phyloP scores from a whole-genome alignment of 1,140 invertebrate genomes.

The Drosophila teissieri region DNA sequence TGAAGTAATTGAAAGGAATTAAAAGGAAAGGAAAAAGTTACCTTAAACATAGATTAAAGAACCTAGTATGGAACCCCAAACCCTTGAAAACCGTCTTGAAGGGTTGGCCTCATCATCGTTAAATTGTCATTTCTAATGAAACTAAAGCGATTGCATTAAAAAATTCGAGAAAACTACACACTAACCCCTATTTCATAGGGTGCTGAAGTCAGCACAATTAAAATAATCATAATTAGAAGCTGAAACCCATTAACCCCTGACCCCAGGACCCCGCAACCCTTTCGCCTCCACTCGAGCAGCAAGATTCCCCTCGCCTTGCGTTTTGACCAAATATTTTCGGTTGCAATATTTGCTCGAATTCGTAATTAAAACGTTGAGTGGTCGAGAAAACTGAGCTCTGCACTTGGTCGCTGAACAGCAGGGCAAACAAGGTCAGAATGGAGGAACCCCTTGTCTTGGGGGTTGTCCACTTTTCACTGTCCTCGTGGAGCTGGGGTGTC shows the following conservation, averaged over 20 bases:
- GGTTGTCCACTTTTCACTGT: conserved; percentile 7
- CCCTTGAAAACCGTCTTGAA: neutral
- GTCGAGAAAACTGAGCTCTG: conserved; percentile 27
- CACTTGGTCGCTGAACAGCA: conserved; percentile 53
- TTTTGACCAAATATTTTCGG: conserved; percentile 42
- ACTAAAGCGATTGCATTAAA: conserved; percentile 7
- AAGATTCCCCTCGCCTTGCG: conserved; percentile 4
- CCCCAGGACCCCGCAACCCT: conserved; percentile 5
- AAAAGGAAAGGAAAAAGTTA: neutral
- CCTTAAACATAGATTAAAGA: no score
- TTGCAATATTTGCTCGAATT: conserved; percentile 66
- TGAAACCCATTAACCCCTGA: conserved; percentile 37
- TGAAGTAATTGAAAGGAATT: conserved; percentile 11
- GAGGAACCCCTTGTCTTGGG: neutral
- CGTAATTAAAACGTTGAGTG: conserved; percentile 62
- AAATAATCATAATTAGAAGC: conserved; percentile 61
- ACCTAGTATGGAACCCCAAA: no score
- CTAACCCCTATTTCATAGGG: neutral
- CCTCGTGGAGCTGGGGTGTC: conserved; percentile 37
- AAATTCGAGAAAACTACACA: conserved; percentile 5
- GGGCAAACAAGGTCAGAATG: conserved; percentile 46
- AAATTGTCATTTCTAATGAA: neutral
- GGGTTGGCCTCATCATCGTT: neutral
- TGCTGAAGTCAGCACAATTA: conserved; percentile 32
- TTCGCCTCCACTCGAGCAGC: conserved; percentile 17